Evolutionary conservation across 2,888 invertebrate genomes (phyloP).

Genomic region (Calliscelio sp.): DNA sequence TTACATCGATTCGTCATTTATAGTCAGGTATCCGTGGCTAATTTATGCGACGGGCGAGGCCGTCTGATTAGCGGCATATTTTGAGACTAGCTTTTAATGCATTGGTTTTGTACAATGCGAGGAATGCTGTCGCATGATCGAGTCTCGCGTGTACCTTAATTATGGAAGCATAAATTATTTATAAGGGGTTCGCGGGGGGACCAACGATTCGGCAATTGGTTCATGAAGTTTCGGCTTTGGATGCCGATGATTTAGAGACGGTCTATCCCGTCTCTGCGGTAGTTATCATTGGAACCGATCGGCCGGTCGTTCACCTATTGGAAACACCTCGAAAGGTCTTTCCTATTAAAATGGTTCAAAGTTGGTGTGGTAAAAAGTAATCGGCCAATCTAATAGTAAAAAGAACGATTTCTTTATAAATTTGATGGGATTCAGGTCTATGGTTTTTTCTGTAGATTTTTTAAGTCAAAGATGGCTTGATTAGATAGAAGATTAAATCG

Average conservation of each 20-base stretch:
- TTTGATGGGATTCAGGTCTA: too few relatives aligned
- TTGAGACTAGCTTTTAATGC: constrained; percentile 39
- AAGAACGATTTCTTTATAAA: too few relatives aligned
- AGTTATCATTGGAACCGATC: not conserved
- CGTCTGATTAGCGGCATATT: constrained; percentile 44
- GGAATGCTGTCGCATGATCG: constrained; percentile 48
- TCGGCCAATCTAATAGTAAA: too few relatives aligned
- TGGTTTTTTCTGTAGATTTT: too few relatives aligned
- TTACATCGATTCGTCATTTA: constrained; percentile 67
- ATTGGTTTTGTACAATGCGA: constrained; percentile 29
- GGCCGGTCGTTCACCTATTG: constrained; percentile 2
- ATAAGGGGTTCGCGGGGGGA: constrained; percentile 30
- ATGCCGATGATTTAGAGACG: constrained; percentile 3
- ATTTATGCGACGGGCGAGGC: constrained; percentile 43
- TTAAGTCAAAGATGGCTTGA: too few relatives aligned
- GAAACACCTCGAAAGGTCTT: too few relatives aligned
- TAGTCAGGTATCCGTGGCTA: constrained; percentile 49
- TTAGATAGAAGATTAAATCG: too few relatives aligned
- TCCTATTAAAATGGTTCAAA: too few relatives aligned
- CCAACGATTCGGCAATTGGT: not conserved
- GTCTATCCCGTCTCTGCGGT: not conserved
- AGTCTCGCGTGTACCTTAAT: constrained; percentile 35
- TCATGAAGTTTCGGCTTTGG: not conserved
- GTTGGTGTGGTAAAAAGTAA: too few relatives aligned
- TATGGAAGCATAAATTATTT: constrained; percentile 53